Conservation (phyloP, 37 sponge, comb jelly and placozoan genomes). For the Halisarca cf. caerulea region DNA sequence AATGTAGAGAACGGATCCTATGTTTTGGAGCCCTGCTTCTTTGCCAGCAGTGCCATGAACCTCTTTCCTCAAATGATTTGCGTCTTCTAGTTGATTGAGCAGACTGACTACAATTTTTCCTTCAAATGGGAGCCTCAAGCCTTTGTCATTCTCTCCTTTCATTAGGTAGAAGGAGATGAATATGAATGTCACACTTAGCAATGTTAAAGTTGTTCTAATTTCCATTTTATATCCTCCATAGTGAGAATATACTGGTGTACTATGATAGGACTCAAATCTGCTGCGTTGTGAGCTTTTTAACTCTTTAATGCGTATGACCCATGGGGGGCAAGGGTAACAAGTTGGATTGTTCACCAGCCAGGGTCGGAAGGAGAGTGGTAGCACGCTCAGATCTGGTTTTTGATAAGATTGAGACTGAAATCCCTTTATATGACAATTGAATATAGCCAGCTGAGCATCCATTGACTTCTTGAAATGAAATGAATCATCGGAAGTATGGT, state of each 20-base stretch:
- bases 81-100: conserved; percentile 6
- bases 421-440: too few relatives aligned
- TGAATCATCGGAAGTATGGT: neutral
- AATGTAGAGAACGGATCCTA: too few relatives aligned
- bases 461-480: neutral
- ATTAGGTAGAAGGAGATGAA: neutral
- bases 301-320: neutral
- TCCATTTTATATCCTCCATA: conserved; percentile 40
- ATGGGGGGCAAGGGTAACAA: conserved; percentile 18
- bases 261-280: neutral
- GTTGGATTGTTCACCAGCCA: conserved; percentile 9
- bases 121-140: conserved; percentile 7
- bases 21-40: too few relatives aligned
- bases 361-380: neutral
- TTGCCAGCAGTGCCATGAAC: too few relatives aligned
- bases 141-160: conserved; percentile 6
- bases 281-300: too few relatives aligned
- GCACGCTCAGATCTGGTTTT: too few relatives aligned
- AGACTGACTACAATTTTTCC: conserved; percentile 5
- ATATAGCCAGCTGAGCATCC: neutral
- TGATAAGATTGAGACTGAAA: too few relatives aligned
- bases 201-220: too few relatives aligned
- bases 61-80: neutral
- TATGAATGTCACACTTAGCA: conserved; percentile 14
- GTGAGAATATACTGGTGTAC: conserved; percentile 26